phyloP scores from a whole-genome alignment of 1,140 invertebrate genomes.

The Akabosia matsudoensis region DNA sequence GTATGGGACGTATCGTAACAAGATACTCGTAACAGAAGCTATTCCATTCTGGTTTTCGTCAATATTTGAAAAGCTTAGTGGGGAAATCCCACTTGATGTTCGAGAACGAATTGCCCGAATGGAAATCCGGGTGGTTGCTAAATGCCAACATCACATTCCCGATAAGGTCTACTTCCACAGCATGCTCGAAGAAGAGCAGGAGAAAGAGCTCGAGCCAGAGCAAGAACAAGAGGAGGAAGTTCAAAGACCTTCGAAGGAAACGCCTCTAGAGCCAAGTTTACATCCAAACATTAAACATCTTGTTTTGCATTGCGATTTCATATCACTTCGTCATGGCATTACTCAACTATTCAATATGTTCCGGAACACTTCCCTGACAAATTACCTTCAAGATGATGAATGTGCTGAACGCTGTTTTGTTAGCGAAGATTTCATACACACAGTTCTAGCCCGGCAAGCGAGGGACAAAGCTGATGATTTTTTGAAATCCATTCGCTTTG shows the following conservation, averaged over 20 bases:
- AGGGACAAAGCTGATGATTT: background rate
- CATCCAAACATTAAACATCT: background rate
- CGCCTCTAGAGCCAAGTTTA: background rate
- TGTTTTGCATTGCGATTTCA: background rate
- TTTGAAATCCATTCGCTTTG: background rate
- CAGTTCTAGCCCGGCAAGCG: background rate
- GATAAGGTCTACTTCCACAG: background rate
- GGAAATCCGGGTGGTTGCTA: no score
- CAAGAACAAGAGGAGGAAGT: background rate
- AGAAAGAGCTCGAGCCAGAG: conserved; percentile 41
- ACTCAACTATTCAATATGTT: background rate
- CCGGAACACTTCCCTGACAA: conserved; percentile 11
- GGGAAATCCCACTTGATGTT: background rate
- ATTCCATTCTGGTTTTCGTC: no score
- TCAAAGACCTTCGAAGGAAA: background rate
- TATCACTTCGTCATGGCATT: background rate
- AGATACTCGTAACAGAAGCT: no score
- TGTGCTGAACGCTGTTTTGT: conserved; percentile 26
- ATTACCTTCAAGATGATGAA: conserved; percentile 14
- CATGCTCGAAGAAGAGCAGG: conserved; percentile 43
- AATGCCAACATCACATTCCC: background rate
- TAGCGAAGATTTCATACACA: conserved; percentile 22
- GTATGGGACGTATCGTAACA: no score
- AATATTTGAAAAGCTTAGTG: background rate
- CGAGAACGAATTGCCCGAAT: no score